Conservation (phyloP, 2,888 invertebrate genomes). For the Chesias legatella region DNA sequence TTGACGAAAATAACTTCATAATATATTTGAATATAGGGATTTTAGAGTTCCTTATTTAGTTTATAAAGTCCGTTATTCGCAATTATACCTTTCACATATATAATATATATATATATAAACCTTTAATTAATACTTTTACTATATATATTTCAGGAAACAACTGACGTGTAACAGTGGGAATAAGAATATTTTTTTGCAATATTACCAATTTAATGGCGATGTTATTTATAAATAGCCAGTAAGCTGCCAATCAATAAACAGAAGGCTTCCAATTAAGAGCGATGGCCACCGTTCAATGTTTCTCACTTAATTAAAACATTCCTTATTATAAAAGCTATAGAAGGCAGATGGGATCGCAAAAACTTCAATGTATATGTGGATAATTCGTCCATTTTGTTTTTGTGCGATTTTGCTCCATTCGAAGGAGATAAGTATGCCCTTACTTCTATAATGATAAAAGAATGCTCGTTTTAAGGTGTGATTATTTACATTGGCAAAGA, state of each 20-base stretch:
- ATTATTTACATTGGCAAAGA: slow-evolving; percentile 4
- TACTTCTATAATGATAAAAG: slow-evolving; percentile 31
- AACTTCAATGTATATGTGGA: slow-evolving; percentile 50
- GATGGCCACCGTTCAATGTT: slow-evolving; percentile 50
- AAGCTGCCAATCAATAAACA: slow-evolving; percentile 5
- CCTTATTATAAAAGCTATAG: slow-evolving; percentile 40
- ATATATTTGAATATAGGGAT: slow-evolving; percentile 4
- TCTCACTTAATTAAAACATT: slow-evolving; percentile 69
- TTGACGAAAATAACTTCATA: slow-evolving; percentile 25
- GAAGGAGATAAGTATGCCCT: slow-evolving; percentile 43
- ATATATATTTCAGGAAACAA: too few relatives aligned
- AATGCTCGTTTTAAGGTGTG: slow-evolving; percentile 8
- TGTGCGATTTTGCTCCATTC: slow-evolving; percentile 30
- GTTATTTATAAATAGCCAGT: background rate
- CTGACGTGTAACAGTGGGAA: too few relatives aligned
- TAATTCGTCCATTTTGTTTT: slow-evolving; percentile 49
- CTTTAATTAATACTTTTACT: too few relatives aligned
- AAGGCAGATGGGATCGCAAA: slow-evolving; percentile 57
- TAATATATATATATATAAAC: too few relatives aligned
- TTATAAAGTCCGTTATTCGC: background rate
- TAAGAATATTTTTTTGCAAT: too few relatives aligned
- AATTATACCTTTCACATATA: too few relatives aligned
- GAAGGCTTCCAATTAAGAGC: slow-evolving; percentile 47
- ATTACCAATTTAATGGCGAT: too few relatives aligned
- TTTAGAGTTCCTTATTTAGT: slow-evolving; percentile 1